Conservation (phyloP, 2,888 invertebrate species). For the Dryocosmus kuriphilus region DNA sequence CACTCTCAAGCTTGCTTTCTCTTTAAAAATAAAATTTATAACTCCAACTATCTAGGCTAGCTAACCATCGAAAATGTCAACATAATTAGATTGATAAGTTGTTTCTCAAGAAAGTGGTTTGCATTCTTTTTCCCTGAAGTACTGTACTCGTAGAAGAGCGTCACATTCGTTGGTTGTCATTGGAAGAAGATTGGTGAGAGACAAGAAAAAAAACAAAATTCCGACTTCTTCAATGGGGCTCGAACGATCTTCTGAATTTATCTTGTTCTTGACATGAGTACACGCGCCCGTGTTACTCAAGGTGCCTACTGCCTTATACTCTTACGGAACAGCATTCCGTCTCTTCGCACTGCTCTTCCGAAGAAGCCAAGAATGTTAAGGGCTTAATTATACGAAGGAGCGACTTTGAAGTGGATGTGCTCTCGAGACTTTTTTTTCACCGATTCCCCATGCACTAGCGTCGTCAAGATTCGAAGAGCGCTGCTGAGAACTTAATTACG, state of each 20-base stretch:
- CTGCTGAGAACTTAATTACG: slow-evolving; percentile 34
- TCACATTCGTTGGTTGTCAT: neutral
- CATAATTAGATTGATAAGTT: neutral
- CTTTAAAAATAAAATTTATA: neutral
- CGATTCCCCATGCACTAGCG: slow-evolving; percentile 16
- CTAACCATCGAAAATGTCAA: neutral
- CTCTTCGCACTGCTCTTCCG: slow-evolving; percentile 39
- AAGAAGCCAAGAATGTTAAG: slow-evolving; percentile 56
- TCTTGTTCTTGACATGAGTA: slow-evolving; percentile 59
- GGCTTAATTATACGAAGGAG: slow-evolving; percentile 64
- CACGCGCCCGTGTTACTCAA: slow-evolving; percentile 44
- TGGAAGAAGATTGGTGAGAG: neutral
- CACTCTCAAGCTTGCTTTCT: neutral
- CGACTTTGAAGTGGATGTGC: slow-evolving; percentile 51
- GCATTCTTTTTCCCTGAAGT: neutral
- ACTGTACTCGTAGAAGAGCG: neutral
- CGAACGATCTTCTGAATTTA: slow-evolving; percentile 51
- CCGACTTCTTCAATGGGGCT: slow-evolving; percentile 3
- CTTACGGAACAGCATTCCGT: slow-evolving; percentile 60
- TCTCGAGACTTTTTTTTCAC: slow-evolving; percentile 25
- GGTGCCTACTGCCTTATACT: slow-evolving; percentile 47
- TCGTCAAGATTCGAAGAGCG: slow-evolving; percentile 16
- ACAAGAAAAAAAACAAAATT: slow-evolving; percentile 11
- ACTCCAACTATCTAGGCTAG: neutral
- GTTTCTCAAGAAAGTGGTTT: neutral